Conservation (phyloP, 2,888 invertebrate species). For the Drosophila rellima region DNA sequence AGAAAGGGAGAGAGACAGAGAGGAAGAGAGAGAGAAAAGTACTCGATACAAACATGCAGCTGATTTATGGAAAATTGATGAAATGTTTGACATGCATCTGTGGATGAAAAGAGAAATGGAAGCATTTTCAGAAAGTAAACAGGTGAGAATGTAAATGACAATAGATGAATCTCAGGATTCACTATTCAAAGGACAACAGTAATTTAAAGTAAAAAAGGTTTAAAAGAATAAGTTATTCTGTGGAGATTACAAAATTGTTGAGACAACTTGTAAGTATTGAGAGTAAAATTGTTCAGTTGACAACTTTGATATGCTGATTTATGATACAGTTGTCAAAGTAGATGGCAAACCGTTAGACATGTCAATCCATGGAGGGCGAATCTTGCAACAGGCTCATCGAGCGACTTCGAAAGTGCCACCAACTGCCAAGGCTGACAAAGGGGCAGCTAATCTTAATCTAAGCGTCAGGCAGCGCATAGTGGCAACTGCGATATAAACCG, state of each 20-base stretch:
- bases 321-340: constrained; percentile 43
- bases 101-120: neutral
- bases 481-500: constrained; percentile 56
- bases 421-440: constrained; percentile 55
- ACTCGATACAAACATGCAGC: constrained; percentile 40
- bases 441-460: constrained; percentile 70
- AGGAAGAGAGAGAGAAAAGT: neutral
- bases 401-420: constrained; percentile 26
- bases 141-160: constrained; percentile 5
- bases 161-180: neutral
- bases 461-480: constrained; percentile 58
- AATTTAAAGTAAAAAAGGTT: neutral
- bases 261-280: too few relatives aligned
- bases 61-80: constrained; percentile 75
- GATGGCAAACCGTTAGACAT: constrained; percentile 37
- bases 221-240: neutral
- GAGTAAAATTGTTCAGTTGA: constrained; percentile 39
- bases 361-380: constrained; percentile 13
- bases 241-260: neutral
- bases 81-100: constrained; percentile 41
- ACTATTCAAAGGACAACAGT: neutral
- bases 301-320: constrained; percentile 51
- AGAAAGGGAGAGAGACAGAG: neutral
- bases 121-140: neutral
- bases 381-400: constrained; percentile 40